Evolutionary conservation across 1,140 invertebrate genomes (phyloP).

Genomic region (Drosophila arizonae): DNA sequence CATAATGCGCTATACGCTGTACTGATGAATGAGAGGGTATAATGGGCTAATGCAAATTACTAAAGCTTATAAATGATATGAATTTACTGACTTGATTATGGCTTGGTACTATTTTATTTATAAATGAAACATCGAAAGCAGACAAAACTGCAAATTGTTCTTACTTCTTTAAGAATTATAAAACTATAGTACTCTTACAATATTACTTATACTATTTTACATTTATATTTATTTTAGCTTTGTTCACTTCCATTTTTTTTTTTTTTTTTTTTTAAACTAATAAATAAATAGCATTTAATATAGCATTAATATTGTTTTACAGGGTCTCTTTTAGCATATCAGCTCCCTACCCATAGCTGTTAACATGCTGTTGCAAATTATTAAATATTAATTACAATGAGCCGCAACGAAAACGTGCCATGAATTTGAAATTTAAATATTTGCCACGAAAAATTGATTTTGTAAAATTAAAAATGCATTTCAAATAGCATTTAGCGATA

Average conservation of each 20-base stretch:
- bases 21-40: background rate
- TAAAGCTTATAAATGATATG: background rate
- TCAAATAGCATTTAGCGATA: constrained; percentile 69
- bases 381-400: constrained; percentile 70
- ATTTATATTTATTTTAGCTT: too few relatives aligned
- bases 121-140: too few relatives aligned
- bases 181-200: too few relatives aligned
- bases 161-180: too few relatives aligned
- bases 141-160: too few relatives aligned
- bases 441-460: constrained; percentile 39
- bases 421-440: constrained; percentile 71
- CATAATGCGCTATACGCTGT: constrained; percentile 52
- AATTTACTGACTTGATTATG: background rate
- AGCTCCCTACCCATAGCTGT: background rate
- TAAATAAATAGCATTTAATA: too few relatives aligned
- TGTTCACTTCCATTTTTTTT: too few relatives aligned
- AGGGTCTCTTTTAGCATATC: background rate
- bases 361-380: constrained; percentile 58
- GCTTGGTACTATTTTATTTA: too few relatives aligned
- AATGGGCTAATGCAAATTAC: background rate
- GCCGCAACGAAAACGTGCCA: constrained; percentile 57
- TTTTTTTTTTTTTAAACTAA: too few relatives aligned
- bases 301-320: background rate
- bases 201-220: too few relatives aligned
- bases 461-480: constrained; percentile 53